A percentile compares a stretch with the other conserved stretches of the same genome.
Conservation (phyloP, 2,113 vertebrate species). For the Speoplatyrhinus poulsoni region DNA sequence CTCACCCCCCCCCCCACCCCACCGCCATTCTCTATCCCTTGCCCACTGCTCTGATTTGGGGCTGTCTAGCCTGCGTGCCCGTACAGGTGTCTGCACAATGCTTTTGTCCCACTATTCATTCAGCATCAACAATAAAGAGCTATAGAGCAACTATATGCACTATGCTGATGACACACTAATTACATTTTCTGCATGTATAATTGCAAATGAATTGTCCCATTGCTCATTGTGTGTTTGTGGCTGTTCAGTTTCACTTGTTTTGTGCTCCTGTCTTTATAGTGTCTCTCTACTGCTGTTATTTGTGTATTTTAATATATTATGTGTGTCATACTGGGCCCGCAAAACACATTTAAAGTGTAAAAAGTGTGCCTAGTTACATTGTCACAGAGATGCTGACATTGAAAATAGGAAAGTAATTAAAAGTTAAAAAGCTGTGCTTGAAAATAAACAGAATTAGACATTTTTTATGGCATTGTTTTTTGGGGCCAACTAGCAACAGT, state of each 20-base stretch:
- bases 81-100: constrained; percentile 47
- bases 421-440: no score
- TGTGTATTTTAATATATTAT: background rate
- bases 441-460: no score
- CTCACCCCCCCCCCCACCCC: background rate
- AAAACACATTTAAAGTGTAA: no score
- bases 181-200: constrained; percentile 4
- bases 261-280: background rate
- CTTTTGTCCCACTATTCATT: constrained; percentile 29
- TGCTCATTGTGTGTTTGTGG: background rate
- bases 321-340: no score
- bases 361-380: no score
- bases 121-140: constrained; percentile 3
- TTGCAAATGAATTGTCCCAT: background rate
- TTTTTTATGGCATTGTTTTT: no score
- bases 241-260: background rate
- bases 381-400: no score
- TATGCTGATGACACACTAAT: constrained; percentile 3
- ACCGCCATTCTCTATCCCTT: constrained; percentile 5
- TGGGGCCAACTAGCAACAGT: no score
- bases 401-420: no score
- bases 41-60: constrained; percentile 1
- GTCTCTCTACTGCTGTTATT: background rate
- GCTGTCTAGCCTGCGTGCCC: constrained; percentile 23
- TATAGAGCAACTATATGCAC: background rate